These are phyloP conservation scores for Cichladusa arquata DNA, from an alignment of 2,113 vertebrate species.

Conservation along the genomic window DNA sequence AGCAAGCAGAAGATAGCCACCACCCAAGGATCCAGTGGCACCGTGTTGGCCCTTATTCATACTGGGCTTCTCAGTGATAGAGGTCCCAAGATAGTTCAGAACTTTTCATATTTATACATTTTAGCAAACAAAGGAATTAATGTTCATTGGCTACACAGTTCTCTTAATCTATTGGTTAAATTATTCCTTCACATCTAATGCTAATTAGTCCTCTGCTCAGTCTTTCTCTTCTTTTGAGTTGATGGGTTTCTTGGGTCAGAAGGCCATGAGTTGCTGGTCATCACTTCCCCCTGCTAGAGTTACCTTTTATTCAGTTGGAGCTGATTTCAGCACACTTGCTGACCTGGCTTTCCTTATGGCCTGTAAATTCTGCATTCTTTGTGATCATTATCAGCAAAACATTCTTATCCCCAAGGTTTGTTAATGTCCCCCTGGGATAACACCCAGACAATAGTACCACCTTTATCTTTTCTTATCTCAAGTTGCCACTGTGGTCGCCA, in stretches of 20 bases:
- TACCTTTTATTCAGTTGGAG: neutral
- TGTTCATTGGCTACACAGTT: neutral
- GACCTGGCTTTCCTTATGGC: neutral
- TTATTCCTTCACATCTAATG: neutral
- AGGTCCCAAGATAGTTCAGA: neutral
- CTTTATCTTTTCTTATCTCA: neutral
- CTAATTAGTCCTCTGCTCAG: neutral
- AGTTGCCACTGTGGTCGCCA: rapidly evolving
- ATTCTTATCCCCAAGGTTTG: neutral
- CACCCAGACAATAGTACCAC: neutral
- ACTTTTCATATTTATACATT: neutral
- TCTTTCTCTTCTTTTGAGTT: neutral
- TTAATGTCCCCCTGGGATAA: neutral
- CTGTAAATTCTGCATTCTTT: neutral
- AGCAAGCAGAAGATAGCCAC: neutral
- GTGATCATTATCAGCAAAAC: neutral
- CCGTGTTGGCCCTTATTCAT: neutral
- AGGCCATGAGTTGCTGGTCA: neutral
- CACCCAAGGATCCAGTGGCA: neutral
- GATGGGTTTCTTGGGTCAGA: neutral
- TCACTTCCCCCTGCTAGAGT: too few relatives aligned
- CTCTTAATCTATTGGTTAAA: neutral
- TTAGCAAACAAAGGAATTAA: neutral
- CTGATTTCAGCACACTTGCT: neutral
- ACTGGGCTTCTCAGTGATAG: neutral